A percentile compares a stretch with the other conserved stretches of the same genome.
phyloP scores from a whole-genome alignment of 1,140 invertebrate genomes.

The Leptinotarsa undecemlineata region DNA sequence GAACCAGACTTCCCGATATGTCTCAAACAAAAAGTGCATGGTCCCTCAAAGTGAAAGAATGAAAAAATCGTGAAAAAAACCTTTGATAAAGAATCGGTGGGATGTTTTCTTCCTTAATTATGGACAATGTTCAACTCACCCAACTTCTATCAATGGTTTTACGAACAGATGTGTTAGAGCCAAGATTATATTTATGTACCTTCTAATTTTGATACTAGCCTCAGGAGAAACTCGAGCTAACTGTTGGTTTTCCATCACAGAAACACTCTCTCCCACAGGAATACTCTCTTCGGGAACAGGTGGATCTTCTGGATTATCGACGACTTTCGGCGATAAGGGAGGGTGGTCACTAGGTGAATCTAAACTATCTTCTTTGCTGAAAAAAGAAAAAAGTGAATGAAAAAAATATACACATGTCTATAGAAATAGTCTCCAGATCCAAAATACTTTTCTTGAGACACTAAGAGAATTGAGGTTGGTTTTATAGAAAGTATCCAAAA shows the following conservation, averaged over 20 bases:
- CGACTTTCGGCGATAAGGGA: slow-evolving; percentile 46
- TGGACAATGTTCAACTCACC: slow-evolving; percentile 3
- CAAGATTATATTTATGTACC: slow-evolving; percentile 41
- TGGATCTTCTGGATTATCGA: slow-evolving; percentile 45
- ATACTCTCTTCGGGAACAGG: slow-evolving; percentile 33
- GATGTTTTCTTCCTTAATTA: not conserved
- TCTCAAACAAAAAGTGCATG: slow-evolving; percentile 14
- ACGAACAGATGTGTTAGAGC: slow-evolving; percentile 43
- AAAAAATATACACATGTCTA: not conserved
- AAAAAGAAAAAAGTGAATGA: slow-evolving; percentile 28
- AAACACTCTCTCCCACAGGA: slow-evolving; percentile 19
- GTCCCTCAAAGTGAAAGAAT: slow-evolving; percentile 20
- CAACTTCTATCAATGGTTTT: slow-evolving; percentile 47
- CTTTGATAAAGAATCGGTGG: slow-evolving; percentile 5
- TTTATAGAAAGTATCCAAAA: no score
- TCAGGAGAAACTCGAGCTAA: slow-evolving; percentile 33
- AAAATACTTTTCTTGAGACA: no score
- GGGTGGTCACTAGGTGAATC: slow-evolving; percentile 54
- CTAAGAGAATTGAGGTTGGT: no score
- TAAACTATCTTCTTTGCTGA: slow-evolving; percentile 52
- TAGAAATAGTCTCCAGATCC: no score
- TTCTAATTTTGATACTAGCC: slow-evolving; percentile 49
- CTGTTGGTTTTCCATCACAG: slow-evolving; percentile 28
- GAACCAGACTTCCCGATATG: not conserved
- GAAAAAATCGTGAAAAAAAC: slow-evolving; percentile 9